A percentile compares a stretch with the other conserved stretches of the same genome.
Conservation (phyloP, 2,888 invertebrate species). For the Nomada ruficornis region DNA sequence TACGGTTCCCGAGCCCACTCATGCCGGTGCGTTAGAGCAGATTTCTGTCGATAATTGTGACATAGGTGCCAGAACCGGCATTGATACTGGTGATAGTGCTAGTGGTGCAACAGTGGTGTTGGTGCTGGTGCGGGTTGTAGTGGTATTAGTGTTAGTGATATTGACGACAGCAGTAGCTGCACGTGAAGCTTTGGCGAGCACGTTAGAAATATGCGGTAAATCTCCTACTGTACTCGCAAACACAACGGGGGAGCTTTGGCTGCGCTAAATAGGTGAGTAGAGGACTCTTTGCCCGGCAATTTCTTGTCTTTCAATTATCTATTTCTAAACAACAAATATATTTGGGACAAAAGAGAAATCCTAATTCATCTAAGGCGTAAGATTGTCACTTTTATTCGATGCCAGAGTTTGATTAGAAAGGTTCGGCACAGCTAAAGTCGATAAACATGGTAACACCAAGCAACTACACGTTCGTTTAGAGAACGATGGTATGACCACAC, state of each 20-base stretch:
- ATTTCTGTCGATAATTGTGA: background rate
- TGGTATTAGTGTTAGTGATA: constrained; percentile 38
- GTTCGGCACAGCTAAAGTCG: constrained; percentile 1
- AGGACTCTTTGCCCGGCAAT: background rate
- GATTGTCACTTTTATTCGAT: background rate
- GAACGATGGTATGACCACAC: constrained; percentile 1
- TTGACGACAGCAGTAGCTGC: constrained; percentile 32
- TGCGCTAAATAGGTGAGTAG: constrained; percentile 29
- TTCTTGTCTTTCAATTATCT: too few species aligned
- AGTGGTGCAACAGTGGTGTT: constrained; percentile 26
- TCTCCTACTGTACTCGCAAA: background rate
- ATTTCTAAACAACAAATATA: background rate
- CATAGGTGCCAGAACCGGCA: background rate
- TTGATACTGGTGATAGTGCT: constrained; percentile 20
- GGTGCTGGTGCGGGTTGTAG: constrained; percentile 33
- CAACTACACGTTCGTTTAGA: constrained; percentile 21
- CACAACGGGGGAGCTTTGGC: constrained; percentile 1
- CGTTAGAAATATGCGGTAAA: constrained; percentile 47
- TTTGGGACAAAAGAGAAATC: background rate
- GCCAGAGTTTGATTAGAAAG: background rate
- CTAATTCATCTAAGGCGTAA: background rate
- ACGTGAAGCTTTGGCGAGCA: constrained; percentile 43
- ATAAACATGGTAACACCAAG: background rate
- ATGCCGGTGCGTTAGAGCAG: background rate
- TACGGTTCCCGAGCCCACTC: background rate